Evolutionary conservation across 2,113 vertebrate genomes (phyloP).

Genomic region (Prunella himalayana): DNA sequence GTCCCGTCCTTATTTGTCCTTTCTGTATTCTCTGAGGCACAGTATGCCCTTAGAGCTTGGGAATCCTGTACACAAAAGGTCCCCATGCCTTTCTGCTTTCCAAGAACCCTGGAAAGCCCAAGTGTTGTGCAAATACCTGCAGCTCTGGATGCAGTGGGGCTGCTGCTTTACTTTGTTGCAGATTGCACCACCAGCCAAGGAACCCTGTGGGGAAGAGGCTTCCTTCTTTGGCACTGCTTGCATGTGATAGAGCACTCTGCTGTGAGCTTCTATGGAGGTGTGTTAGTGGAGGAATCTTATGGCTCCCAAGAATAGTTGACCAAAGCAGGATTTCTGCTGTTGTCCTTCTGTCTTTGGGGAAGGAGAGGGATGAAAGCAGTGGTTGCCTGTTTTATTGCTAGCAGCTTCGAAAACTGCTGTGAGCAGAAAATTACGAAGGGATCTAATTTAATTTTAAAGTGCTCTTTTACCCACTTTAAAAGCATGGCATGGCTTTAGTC

Average conservation of each 20-base stretch:
- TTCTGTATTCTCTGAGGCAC: background rate
- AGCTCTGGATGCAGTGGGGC: background rate
- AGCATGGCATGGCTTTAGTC: background rate
- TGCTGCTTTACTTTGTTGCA: fast-evolving
- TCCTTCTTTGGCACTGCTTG: background rate
- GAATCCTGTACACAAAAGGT: background rate
- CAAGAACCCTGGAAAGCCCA: background rate
- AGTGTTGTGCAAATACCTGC: background rate
- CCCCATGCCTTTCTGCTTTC: background rate
- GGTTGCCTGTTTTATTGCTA: background rate
- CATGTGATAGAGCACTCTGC: background rate
- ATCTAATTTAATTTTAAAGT: background rate
- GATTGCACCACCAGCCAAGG: background rate
- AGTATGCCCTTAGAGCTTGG: background rate
- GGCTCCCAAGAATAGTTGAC: background rate
- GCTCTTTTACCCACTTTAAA: background rate
- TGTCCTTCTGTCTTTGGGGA: background rate
- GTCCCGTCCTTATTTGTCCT: background rate
- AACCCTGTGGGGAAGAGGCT: background rate
- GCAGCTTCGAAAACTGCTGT: background rate
- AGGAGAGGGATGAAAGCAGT: background rate
- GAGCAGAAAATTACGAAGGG: background rate
- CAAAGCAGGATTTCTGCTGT: background rate
- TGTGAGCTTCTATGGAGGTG: background rate
- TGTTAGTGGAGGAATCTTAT: background rate